These are phyloP conservation scores for Panurus biarmicus DNA, from an alignment of 2,113 vertebrate genomes.

Conservation along the genomic window DNA sequence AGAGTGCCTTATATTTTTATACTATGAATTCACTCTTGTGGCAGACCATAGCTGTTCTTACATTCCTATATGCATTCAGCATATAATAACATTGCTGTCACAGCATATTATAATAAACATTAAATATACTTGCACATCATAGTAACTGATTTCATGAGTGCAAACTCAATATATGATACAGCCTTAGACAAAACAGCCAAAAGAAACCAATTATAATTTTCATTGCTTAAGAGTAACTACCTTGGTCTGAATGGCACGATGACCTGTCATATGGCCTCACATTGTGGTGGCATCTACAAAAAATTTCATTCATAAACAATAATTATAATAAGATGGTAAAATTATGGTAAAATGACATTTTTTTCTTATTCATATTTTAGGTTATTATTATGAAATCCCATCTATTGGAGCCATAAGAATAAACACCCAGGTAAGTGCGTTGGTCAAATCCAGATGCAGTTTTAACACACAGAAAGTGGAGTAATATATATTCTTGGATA, in stretches of 20 bases:
- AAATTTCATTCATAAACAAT: neutral
- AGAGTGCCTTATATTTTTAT: neutral
- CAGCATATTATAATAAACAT: neutral
- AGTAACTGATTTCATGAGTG: neutral
- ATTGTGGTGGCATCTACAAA: neutral
- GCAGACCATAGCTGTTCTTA: neutral
- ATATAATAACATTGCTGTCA: neutral
- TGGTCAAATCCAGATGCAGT: neutral
- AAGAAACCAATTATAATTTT: neutral
- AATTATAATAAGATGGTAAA: neutral
- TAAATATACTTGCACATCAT: neutral
- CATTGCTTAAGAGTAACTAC: neutral
- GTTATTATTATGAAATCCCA: constrained; percentile 97
- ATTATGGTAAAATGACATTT: neutral
- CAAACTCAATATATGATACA: neutral
- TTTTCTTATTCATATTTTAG: constrained; percentile 67
- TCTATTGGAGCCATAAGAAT: constrained; percentile 98
- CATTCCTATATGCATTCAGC: neutral
- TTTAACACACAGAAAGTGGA: neutral
- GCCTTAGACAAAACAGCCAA: neutral
- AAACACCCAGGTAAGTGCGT: constrained; percentile 89
- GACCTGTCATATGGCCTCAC: fast-evolving
- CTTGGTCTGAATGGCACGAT: neutral
- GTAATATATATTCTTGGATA: neutral
- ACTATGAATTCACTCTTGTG: neutral